Evolutionary conservation across 2,888 invertebrate genomes (phyloP), one percentile per base, ranked within the genome.

Genomic region (Pheosia tremula): DNA sequence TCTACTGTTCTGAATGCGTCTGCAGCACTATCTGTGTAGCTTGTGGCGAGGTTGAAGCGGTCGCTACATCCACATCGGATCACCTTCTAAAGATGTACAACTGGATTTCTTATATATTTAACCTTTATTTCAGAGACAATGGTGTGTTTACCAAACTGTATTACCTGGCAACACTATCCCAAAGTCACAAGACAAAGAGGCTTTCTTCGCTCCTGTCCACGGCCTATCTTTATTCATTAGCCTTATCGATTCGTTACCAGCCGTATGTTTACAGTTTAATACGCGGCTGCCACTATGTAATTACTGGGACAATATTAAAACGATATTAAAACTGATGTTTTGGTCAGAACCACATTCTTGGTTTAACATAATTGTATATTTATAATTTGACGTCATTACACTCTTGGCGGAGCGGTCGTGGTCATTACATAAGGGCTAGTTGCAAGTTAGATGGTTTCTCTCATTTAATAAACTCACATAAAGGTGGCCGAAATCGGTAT

Each of bases 211-310:
- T 64, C 68, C 61, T 71, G 74, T 71, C 66, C 68, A 55, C 58
- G 62, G 61, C 24, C 68, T 77, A 87, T 88, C 81, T 88, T 86
- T 89, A 89, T 89, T 86, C 85, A 88, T 89, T 84, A 87, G 78
- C 57, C 84, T 88, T 89, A 89, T 89, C 88, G 85, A 88, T 87
- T 87, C 83, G 86, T 85, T 84, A 79, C 80, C 78, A 74, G 57
- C 61, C 63, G 13, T 45, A 43, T 38, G 79, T 83, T 82, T 84
- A 84, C 85, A 83, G 79, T 85, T 81, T 87, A 86, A 88, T 87
- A 78, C 69, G 72, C 74, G 81, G 82, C 75, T 83, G 82, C 86
- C 80, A 82, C 80, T 72, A 79, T 79, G 75, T 85, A 85, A 88
- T 88, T 87, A 83, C 77, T 68, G 53, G 64, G 70, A 64, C 71